Evolutionary conservation across 2,113 vertebrate species (phyloP), one percentile per base, ranked within the genome.

Genomic region (Falco punctatus): DNA sequence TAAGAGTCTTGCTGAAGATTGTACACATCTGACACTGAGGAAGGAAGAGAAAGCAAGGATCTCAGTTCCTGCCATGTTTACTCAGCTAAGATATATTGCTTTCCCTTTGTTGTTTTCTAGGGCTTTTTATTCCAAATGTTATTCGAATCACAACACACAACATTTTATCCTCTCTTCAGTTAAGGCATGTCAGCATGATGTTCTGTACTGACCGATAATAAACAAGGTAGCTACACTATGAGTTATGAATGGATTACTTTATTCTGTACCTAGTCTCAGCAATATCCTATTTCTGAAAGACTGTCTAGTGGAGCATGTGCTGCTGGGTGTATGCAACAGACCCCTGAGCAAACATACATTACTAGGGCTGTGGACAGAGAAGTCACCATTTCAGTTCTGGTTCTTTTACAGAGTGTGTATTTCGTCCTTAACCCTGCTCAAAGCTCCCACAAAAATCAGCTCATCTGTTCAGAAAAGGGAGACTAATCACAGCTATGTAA

Each of bases 351-450:
- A 92, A 69, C 8, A 71, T 1, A 66, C 3, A 87, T 10, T 8
- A 57, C 5, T 1, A 27, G 11, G 13, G 9, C 58, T 65, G 15
- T 11, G 10, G 12, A 71, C 10, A 66, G 5, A 12, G 15, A 80
- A 85, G 24, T 3, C 3, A 57, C 3, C 1, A 2, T 35, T 85
- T n/a, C 15, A 52, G 4, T 48, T 58, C n/a, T 0, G 2, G 19
- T 46, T 80, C 28, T 58, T 57, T 54, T 28, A 90, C 0, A 2
- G 9, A 21, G 7, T 18, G 3, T 32, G 42, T 16, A 54, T 52
- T 79, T 65, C 38, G 44, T 21, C 32, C 59, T 71, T 70, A 66
- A 42, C 32, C 4, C 23, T 32, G 27, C 33, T 22, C 15, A 54
- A 75, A 32, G 12, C 1, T 67, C 13, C 16, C 51, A 72, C 2